These are phyloP conservation scores for Perca schrenkii DNA, from an alignment of 2,113 vertebrate species.

Conservation along the genomic window DNA sequence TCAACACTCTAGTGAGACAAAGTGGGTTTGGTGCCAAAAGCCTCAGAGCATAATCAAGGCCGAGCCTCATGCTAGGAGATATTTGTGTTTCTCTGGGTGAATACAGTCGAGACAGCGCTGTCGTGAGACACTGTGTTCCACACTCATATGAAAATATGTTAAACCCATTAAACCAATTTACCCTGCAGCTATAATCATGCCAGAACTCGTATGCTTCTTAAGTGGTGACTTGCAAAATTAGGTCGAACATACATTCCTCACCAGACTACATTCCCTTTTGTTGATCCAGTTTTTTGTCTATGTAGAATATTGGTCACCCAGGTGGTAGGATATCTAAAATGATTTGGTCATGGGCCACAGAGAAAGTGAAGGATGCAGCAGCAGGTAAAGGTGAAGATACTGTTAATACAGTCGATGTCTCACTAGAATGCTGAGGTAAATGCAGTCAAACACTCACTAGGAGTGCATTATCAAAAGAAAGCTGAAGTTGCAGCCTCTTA, in stretches of 20 bases:
- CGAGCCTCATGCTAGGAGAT: neutral
- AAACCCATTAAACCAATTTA: neutral
- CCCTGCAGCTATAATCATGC: neutral
- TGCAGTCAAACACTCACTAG: neutral
- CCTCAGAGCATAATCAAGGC: slow-evolving; percentile 21
- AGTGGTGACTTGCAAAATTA: slow-evolving; percentile 1
- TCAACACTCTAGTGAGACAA: neutral
- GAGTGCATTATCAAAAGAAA: neutral
- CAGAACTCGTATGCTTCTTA: neutral
- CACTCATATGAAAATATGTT: neutral
- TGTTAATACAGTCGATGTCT: neutral
- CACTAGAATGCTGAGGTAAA: neutral
- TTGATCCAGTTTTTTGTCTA: neutral
- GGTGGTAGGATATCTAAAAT: neutral
- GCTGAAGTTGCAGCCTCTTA: neutral
- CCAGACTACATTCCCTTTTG: neutral
- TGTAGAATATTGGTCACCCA: neutral
- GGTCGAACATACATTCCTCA: neutral
- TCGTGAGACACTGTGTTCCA: neutral
- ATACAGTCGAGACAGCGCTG: neutral
- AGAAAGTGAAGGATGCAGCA: neutral
- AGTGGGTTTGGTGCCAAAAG: slow-evolving; percentile 12
- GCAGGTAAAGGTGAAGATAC: neutral
- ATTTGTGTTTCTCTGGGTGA: neutral
- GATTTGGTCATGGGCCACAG: neutral